Evolutionary conservation across 2,797 vertebrate species (phyloP).

Genomic region (Channa striata): DNA sequence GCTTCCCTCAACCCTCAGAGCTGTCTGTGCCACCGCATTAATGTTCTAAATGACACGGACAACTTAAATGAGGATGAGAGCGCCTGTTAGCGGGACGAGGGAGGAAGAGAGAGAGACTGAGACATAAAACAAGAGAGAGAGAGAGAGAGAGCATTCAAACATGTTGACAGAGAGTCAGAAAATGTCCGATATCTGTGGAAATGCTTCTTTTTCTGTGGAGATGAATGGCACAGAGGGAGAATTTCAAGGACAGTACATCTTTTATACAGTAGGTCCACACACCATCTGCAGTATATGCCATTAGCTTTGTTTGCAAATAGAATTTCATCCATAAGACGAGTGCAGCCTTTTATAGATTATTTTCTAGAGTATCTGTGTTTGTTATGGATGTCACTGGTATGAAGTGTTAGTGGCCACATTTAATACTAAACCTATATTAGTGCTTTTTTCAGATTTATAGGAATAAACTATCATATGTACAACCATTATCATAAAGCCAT

Average conservation of each 20-base stretch:
- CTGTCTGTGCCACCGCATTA: slow-evolving; percentile 59
- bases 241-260: slow-evolving; percentile 29
- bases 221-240: slow-evolving; percentile 28
- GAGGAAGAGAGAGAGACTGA: background rate
- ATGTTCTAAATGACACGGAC: slow-evolving; percentile 41
- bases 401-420: background rate
- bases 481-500: no score
- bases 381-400: background rate
- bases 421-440: background rate
- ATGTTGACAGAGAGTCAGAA: slow-evolving; percentile 15
- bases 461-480: no score
- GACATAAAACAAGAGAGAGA: background rate
- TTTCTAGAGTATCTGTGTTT: slow-evolving; percentile 2
- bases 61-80: slow-evolving; percentile 51
- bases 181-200: slow-evolving; percentile 17
- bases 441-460: background rate
- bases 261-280: background rate
- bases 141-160: slow-evolving; percentile 12
- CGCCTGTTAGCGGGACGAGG: slow-evolving; percentile 28
- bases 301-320: slow-evolving; percentile 30
- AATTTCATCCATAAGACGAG: background rate
- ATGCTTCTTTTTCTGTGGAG: background rate
- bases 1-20: slow-evolving; percentile 65
- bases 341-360: background rate
- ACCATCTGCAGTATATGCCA: slow-evolving; percentile 12